Base-by-base conservation (phyloP, 2,797 vertebrate species). In the Leptatherina wallacei region DNA sequence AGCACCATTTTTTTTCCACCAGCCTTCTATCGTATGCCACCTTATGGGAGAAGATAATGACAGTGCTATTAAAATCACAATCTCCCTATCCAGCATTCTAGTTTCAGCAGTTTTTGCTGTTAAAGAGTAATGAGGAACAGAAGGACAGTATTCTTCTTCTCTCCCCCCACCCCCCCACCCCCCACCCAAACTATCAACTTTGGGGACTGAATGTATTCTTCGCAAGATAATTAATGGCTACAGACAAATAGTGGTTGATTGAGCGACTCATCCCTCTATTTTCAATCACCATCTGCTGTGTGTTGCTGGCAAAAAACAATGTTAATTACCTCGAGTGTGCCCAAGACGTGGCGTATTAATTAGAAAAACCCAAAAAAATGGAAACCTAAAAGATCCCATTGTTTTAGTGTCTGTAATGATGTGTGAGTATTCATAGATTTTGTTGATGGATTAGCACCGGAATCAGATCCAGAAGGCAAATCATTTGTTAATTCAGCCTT, bases 51-150 rank as follows among this genome's bases (percentile, higher is more conserved):
- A 69, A 77, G 86, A 90, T 93, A 91, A 93, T 90, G 90, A 92
- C 88, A 74, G 63, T 60, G 85, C 89, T 90, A 90, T 92, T 92
- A 93, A 87, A 91, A 92, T 85, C 68, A 52, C 90, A 88, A 83
- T 87, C 85, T 88, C 87, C 85, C 88, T 77, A 87, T 88, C 73
- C 80, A 38, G 82, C 85, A 74, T 87, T 92, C 85, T 80, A 88
- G 87, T 89, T 90, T 87, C 86, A 91, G 89, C 91, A 81, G 74
- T 92, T 92, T 90, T 85, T 85, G 85, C 91, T 89, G 86, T 94
- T 94, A 91, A 94, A 93, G 91, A 94, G 90, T 94, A 93, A 95
- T 95, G 94, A 94, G 93, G 88, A 94, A 94, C 94, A 95, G 93
- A 95, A 92, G 93, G 94, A 92, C 83, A 85, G 87, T 92, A 92